Base-by-base conservation (phyloP, 2,113 vertebrate species). In the Procavia capensis region DNA sequence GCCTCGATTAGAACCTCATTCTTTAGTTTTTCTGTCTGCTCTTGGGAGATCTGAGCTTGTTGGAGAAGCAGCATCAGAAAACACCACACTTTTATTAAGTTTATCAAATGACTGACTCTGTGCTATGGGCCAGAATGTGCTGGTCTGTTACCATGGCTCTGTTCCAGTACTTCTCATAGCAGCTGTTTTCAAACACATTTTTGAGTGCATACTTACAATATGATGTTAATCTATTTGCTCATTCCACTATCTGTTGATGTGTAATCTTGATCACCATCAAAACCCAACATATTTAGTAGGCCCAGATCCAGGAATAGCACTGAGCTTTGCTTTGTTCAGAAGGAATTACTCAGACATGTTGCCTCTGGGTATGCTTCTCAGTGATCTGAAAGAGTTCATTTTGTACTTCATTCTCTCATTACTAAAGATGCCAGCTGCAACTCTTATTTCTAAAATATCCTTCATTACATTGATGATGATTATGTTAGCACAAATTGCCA, bases 101-200 rank as follows among this genome's bases (percentile, higher is more conserved):
- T 96, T 91, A 72, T 94, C 93, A 89, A 80, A 87, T 7, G 25
- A 66, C 70, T 0, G 14, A n/a, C 72, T 95, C 72, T 91, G 85
- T 94, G 61, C 93, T 96, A 70, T 63, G 64, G 75, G 91, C 88
- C 90, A 93, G 83, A 90, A 86, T 66, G 4, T 93, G 57, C 78
- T 74, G 70, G 24, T 95, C 74, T 93, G 70, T 89, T 94, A 85
- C 54, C 41, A 14, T 84, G 95, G 95, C 85, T 90, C 29, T 87
- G 85, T 78, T 96, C 95, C 95, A 97, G 89, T 20, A 45, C 80
- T 97, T 95, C 86, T 95, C 80, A 81, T 2, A 85, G 93, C 95
- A 97, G 96, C 94, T 97, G 95, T 93, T 96, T 97, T 93, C 84
- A 95, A 93, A 94, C 76, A 90, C 83, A 88, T 96, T 97, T 86